Base-by-base conservation (phyloP, 23 tunicate genomes). In the Phallusia fumigata region DNA sequence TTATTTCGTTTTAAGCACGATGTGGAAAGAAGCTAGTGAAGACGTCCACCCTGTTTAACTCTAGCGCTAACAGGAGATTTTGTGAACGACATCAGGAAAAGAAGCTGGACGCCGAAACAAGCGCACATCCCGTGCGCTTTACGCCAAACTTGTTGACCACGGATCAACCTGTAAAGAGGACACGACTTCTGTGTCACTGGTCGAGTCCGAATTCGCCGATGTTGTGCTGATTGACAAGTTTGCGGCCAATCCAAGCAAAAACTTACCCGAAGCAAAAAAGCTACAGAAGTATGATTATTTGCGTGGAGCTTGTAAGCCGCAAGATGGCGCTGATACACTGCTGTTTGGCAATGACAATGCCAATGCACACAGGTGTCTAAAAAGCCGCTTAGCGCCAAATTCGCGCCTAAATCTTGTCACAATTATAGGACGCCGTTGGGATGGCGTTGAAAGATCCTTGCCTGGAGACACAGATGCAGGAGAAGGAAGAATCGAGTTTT, bases 1-100 rank as follows among this genome's bases (percentile, higher is more conserved):
- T 77, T 6, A 3, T 77, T 16, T 65, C 81, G 6, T 65, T 77
- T 16, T 12, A 28, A 51, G 83, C 50, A 18, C 24, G 73, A 13
- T 51, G 22, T 18, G 73, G 73, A 19, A 2, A 31, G 10, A n/a
- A 18, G 19, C 65, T 40, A 28, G 47, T 79, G 11, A 31, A 32
- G 3, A 79, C 83, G 18, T 79, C 16, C 19, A 73, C 83, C 21
- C 24, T 51, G 73, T 0, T 79, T 18, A 73, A 79, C 35, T 79
- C 83, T 0, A 73, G 83, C 0, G 47, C 83, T 26, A 32, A 79
- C 8, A 64, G 50, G 19, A 30, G 73, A 18, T 79, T 79, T 52
- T 79, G 83, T 26, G 50, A 28, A 31, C 83, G 83, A 3, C 33
- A 36, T 6, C 28, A 49, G 40, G 83, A 33, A 19, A 65, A 58